phyloP scores from a whole-genome alignment of 2,888 invertebrate genomes.

The Seira ritae region DNA sequence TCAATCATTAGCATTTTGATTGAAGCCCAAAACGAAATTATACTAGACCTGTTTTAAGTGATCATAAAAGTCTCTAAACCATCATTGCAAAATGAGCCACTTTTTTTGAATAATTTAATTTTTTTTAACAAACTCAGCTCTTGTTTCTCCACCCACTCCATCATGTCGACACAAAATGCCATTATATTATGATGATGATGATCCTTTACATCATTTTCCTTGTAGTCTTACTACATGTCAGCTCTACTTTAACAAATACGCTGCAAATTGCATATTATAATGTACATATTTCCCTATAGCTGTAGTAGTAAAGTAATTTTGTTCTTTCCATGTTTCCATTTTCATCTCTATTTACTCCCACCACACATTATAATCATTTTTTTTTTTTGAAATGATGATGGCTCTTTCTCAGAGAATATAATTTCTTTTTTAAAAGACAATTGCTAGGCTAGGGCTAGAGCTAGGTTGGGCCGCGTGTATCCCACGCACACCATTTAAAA shows the following conservation, averaged over 20 bases:
- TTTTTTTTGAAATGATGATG: neutral
- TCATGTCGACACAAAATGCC: conserved; percentile 5
- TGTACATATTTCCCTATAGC: neutral
- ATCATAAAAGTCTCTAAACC: too few species aligned
- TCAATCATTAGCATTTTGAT: too few species aligned
- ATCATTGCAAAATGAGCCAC: too few species aligned
- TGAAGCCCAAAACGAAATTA: too few species aligned
- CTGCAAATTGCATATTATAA: neutral
- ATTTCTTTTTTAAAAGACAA: neutral
- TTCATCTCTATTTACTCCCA: neutral
- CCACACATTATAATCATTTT: conserved; percentile 8
- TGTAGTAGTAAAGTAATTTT: conserved; percentile 6
- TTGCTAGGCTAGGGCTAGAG: too few species aligned
- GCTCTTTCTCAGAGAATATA: neutral
- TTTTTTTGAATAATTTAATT: neutral
- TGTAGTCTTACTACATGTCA: neutral
- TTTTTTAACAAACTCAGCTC: neutral
- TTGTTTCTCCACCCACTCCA: neutral
- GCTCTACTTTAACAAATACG: neutral
- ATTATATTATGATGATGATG: neutral
- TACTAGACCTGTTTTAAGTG: too few species aligned
- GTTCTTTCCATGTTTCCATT: neutral
- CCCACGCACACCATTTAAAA: neutral
- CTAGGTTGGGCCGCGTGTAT: too few species aligned
- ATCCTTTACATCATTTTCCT: neutral